Conservation (phyloP, 2,888 invertebrate species). For the Drosophila pseudotalamancana region DNA sequence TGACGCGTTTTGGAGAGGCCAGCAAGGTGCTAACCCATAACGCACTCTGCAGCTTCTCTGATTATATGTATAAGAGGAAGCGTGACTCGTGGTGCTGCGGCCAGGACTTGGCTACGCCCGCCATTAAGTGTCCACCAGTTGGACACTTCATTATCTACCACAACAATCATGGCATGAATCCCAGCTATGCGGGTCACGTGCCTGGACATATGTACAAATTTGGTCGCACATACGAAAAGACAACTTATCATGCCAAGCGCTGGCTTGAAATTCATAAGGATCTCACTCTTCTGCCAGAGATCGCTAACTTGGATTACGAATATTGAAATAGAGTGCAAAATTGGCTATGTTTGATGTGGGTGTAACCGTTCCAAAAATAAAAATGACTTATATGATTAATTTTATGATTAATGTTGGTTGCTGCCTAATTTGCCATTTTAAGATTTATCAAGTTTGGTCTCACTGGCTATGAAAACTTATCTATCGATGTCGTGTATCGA, state of each 20-base stretch:
- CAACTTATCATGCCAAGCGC: conserved; percentile 89
- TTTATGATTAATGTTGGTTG: conserved; percentile 11
- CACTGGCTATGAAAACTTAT: not conserved
- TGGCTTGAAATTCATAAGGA: conserved; percentile 86
- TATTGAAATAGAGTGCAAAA: conserved; percentile 29
- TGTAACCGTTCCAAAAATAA: not conserved
- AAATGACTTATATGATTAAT: not conserved
- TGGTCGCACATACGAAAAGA: conserved; percentile 91
- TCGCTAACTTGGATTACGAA: conserved; percentile 57
- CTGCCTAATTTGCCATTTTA: not conserved
- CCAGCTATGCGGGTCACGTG: conserved; percentile 91
- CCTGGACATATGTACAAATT: conserved; percentile 90
- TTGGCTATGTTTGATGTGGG: not conserved
- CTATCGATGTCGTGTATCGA: conserved; percentile 42
- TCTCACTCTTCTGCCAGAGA: conserved; percentile 64
- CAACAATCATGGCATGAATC: conserved; percentile 89
- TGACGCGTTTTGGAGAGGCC: conserved; percentile 80
- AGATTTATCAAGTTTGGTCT: not conserved
- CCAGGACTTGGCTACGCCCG: conserved; percentile 70
- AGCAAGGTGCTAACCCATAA: conserved; percentile 88
- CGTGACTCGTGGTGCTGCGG: conserved; percentile 89
- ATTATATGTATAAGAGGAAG: conserved; percentile 89
- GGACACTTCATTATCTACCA: conserved; percentile 88
- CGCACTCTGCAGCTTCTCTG: conserved; percentile 90
- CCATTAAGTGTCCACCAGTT: conserved; percentile 68